Evolutionary conservation across 2,888 invertebrate species (phyloP).

Genomic region (Brachynemurus nebulosus): DNA sequence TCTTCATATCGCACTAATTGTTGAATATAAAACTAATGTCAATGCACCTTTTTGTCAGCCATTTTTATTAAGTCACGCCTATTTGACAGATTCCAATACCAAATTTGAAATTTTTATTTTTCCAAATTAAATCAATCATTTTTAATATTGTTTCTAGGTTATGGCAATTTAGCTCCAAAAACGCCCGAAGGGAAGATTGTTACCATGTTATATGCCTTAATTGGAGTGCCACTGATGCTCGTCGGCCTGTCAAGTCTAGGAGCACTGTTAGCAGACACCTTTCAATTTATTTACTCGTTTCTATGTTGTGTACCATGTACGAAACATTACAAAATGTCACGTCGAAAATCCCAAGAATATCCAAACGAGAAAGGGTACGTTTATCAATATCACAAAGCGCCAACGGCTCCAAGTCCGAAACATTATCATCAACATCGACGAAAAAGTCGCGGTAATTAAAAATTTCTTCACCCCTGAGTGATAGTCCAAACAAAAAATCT

Average conservation of each 20-base stretch:
- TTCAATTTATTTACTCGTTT: conserved; percentile 50
- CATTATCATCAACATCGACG: conserved; percentile 3
- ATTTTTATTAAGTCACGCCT: too few relatives aligned
- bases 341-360: background rate
- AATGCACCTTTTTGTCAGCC: too few relatives aligned
- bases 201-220: conserved; percentile 74
- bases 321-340: conserved; percentile 27
- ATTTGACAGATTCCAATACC: too few relatives aligned
- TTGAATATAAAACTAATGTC: too few relatives aligned
- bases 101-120: too few relatives aligned
- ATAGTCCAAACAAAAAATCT: background rate
- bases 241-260: conserved; percentile 77
- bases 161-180: conserved; percentile 72
- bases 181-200: conserved; percentile 71
- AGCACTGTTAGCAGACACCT: conserved; percentile 61
- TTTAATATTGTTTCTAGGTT: conserved; percentile 41
- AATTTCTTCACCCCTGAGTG: background rate
- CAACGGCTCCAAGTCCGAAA: conserved; percentile 32
- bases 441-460: conserved; percentile 2
- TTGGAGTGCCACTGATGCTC: conserved; percentile 77
- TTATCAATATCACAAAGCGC: conserved; percentile 42
- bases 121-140: background rate
- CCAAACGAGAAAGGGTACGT: conserved; percentile 30
- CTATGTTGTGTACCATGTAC: conserved; percentile 28
- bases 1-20: too few relatives aligned